Conservation (phyloP, 2,888 invertebrate species). For the Lasioglossum morio region DNA sequence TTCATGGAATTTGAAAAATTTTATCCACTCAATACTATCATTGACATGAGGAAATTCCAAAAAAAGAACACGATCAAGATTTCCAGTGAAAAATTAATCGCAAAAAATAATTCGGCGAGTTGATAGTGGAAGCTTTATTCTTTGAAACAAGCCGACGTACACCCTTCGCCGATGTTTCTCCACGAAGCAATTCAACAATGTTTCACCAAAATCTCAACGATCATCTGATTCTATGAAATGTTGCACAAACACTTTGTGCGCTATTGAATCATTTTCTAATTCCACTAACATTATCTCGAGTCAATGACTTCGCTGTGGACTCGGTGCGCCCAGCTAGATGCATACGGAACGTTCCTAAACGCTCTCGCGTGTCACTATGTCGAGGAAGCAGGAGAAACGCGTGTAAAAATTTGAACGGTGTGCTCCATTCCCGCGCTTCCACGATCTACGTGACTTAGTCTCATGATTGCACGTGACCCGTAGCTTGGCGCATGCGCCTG, state of each 20-base stretch:
- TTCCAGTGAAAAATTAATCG: background rate
- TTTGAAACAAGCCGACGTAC: background rate
- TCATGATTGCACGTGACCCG: background rate
- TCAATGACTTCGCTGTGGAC: background rate
- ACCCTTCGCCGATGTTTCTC: background rate
- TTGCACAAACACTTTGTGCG: background rate
- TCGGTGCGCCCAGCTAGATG: background rate
- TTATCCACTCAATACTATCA: background rate
- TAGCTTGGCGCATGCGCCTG: background rate
- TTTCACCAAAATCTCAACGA: background rate
- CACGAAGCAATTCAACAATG: background rate
- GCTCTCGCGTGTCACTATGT: background rate
- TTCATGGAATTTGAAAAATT: background rate
- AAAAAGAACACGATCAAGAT: background rate
- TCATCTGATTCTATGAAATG: background rate
- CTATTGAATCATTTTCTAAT: conserved; percentile 1
- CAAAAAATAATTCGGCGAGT: background rate
- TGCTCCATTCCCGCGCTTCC: background rate
- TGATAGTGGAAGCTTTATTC: background rate
- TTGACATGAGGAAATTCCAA: background rate
- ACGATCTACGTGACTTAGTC: background rate
- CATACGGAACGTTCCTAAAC: background rate
- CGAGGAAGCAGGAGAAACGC: conserved; percentile 1
- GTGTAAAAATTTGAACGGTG: background rate
- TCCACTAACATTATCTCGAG: background rate